A percentile compares a stretch with the other conserved stretches of the same genome.
Conservation (phyloP, 2,888 invertebrate genomes). For the Piscicola geometra region DNA sequence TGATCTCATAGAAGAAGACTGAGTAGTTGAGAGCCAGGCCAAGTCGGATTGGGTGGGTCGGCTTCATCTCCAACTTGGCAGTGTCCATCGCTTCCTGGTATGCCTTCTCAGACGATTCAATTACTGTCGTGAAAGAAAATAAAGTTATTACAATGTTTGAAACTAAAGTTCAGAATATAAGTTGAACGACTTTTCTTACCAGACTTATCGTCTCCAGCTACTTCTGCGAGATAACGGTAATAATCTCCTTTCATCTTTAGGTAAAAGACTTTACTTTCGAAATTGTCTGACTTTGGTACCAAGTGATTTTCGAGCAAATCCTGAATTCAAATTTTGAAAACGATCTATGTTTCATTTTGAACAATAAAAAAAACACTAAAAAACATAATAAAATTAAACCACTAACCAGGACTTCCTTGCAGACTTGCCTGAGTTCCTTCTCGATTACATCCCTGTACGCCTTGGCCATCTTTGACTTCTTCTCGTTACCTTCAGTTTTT, state of each 20-base stretch:
- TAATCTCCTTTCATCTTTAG: conserved; percentile 99
- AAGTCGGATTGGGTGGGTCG: conserved; percentile 97
- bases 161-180: no score
- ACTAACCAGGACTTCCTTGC: conserved; percentile 95
- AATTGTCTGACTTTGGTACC: conserved; percentile 96
- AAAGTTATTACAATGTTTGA: not conserved
- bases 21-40: conserved; percentile 99
- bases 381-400: not conserved
- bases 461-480: conserved; percentile 97
- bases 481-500: conserved; percentile 72
- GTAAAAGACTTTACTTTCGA: conserved; percentile 99
- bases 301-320: conserved; percentile 95
- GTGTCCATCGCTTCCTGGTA: conserved; percentile 71
- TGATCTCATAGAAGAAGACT: conserved; percentile 99
- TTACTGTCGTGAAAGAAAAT: conserved; percentile 16
- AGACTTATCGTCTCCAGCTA: conserved; percentile 76
- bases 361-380: not conserved
- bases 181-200: conserved; percentile 65
- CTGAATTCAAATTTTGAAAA: conserved; percentile 59
- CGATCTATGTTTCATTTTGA: not conserved
- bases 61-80: conserved; percentile 96
- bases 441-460: conserved; percentile 99
- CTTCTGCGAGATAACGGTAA: conserved; percentile 99
- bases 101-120: conserved; percentile 74
- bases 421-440: conserved; percentile 97